phyloP scores from a whole-genome alignment of 37 sponge, comb jelly and placozoan genomes.

The Geodia barretti region DNA sequence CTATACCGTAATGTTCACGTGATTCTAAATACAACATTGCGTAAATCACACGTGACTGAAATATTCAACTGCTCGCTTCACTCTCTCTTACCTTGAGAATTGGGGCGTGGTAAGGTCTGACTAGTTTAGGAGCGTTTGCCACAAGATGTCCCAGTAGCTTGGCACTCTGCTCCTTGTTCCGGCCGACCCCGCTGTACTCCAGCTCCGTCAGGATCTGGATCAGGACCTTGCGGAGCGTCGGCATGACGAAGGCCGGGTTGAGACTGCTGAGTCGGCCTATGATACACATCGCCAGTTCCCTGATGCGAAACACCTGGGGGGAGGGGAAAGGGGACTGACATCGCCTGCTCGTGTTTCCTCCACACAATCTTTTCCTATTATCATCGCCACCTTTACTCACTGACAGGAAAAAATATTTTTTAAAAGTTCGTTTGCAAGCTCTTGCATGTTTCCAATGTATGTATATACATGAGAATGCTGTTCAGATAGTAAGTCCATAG shows the following conservation, averaged over 20 bases:
- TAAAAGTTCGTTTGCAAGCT: too few species aligned
- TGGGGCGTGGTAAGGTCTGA: conserved; percentile 88
- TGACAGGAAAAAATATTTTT: too few species aligned
- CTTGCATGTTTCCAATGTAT: too few species aligned
- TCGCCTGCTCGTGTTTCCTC: not conserved
- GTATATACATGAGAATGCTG: too few species aligned
- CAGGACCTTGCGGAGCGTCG: conserved; percentile 88
- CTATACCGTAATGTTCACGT: too few species aligned
- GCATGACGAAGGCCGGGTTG: conserved; percentile 96
- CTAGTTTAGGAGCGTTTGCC: conserved; percentile 84
- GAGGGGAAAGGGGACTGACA: not conserved
- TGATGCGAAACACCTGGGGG: conserved; percentile 65
- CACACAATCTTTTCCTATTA: too few species aligned
- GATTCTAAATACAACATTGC: too few species aligned
- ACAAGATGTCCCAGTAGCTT: conserved; percentile 87
- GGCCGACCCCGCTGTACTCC: conserved; percentile 91
- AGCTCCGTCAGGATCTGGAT: conserved; percentile 90
- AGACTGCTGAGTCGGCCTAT: conserved; percentile 91
- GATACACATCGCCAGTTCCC: conserved; percentile 87
- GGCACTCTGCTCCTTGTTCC: conserved; percentile 97
- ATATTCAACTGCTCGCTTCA: too few species aligned
- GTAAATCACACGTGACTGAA: too few species aligned
- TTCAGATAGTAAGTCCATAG: too few species aligned
- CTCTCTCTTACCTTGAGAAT: conserved; percentile 94
- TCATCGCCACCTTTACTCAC: too few species aligned